phyloP scores from a whole-genome alignment of 30 jellyfish, hydroid and myxozoan species.

The Mastigias papua region DNA sequence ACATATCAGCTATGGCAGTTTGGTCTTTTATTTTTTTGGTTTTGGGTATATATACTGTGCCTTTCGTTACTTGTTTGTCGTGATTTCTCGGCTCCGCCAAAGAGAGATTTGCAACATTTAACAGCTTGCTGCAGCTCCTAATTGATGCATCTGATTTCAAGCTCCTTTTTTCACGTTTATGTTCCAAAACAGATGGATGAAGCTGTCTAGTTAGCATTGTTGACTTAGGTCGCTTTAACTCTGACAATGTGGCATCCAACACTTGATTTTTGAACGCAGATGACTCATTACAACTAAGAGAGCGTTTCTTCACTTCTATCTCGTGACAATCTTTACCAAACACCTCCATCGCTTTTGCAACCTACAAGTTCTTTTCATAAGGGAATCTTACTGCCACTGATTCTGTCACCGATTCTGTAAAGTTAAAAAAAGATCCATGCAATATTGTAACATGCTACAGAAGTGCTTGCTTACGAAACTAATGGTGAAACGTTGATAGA shows the following conservation, averaged over 20 bases:
- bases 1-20: slow-evolving; percentile 60
- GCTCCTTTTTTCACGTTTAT: not conserved
- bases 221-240: not conserved
- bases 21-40: not conserved
- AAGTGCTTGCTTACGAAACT: too few species aligned
- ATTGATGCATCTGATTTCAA: not conserved
- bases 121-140: not conserved
- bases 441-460: too few species aligned
- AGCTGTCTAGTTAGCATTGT: not conserved
- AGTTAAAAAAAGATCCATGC: too few species aligned
- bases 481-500: too few species aligned
- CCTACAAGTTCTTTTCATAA: not conserved
- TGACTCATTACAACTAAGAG: not conserved
- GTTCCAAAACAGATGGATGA: not conserved
- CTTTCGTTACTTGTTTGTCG: not conserved
- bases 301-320: not conserved
- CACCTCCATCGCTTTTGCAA: not conserved
- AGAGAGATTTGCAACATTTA: slow-evolving; percentile 1
- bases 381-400: not conserved
- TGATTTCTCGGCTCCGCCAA: not conserved
- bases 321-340: slow-evolving; percentile 22
- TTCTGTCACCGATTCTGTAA: not conserved
- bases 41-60: not conserved
- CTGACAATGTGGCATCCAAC: not conserved
- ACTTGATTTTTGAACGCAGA: not conserved